These are phyloP conservation scores for Nomada ruficornis DNA, from an alignment of 2,888 invertebrate species.

Conservation along the genomic window DNA sequence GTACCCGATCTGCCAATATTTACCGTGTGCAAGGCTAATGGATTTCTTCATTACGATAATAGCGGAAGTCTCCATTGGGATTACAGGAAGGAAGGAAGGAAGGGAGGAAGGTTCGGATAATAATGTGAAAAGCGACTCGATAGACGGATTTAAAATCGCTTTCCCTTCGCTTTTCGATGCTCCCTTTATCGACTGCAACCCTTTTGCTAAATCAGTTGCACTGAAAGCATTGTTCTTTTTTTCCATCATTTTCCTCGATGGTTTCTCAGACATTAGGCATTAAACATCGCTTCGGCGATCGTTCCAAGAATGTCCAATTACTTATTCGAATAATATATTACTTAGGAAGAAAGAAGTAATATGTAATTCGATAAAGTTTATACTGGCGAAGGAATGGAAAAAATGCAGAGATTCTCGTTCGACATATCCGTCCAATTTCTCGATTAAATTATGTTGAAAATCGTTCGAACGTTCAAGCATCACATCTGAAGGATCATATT, in stretches of 20 bases:
- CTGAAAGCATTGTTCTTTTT: not conserved
- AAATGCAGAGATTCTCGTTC: too few relatives aligned
- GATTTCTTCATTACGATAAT: slow-evolving; percentile 71
- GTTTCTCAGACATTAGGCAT: not conserved
- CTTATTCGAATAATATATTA: too few relatives aligned
- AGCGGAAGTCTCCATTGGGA: slow-evolving; percentile 36
- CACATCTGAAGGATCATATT: slow-evolving; percentile 26
- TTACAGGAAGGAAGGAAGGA: slow-evolving; percentile 31
- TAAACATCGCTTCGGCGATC: too few relatives aligned
- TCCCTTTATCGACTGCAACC: slow-evolving; percentile 8
- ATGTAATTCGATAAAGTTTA: too few relatives aligned
- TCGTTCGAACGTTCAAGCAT: not conserved
- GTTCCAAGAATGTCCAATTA: too few relatives aligned
- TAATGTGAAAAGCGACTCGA: slow-evolving; percentile 29
- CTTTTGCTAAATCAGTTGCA: not conserved
- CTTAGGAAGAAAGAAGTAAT: too few relatives aligned
- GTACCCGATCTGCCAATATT: slow-evolving; percentile 60
- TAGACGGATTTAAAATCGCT: slow-evolving; percentile 37
- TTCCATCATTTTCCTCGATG: not conserved
- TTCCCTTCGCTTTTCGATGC: slow-evolving; percentile 34
- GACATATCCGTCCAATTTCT: not conserved
- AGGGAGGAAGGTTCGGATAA: slow-evolving; percentile 41
- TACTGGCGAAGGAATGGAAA: not conserved
- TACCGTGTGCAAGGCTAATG: slow-evolving; percentile 59
- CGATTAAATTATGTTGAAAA: not conserved